These are phyloP conservation scores for Rhea americana DNA, from an alignment of 2,113 vertebrate species.

Conservation along the genomic window DNA sequence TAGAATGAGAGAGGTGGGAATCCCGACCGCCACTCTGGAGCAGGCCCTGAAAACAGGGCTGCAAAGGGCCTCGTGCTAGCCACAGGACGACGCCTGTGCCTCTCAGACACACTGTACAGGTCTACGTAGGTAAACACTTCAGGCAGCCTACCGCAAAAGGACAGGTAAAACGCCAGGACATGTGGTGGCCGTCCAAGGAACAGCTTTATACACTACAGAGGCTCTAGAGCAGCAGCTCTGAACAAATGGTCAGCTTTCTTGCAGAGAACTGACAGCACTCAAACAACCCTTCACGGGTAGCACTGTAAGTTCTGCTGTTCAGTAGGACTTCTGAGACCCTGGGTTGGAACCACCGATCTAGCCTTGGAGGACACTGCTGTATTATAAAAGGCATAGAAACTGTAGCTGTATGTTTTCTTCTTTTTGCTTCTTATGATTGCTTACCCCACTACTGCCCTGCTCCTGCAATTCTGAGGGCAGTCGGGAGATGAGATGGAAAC, in stretches of 20 bases:
- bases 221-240: not conserved
- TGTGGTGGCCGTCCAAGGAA: fast-evolving
- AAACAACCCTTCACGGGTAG: not conserved
- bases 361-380: not conserved
- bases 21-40: not conserved
- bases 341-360: not conserved
- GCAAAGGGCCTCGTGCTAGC: not conserved
- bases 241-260: fast-evolving
- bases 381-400: not conserved
- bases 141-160: not conserved
- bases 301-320: not conserved
- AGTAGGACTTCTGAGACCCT: not conserved
- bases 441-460: not conserved
- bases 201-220: not conserved
- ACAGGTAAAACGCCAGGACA: not conserved
- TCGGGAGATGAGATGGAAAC: fast-evolving
- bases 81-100: not conserved
- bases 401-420: not conserved
- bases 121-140: not conserved
- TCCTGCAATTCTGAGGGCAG: not conserved
- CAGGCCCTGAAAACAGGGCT: fast-evolving
- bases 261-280: not conserved
- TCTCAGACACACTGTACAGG: fast-evolving
- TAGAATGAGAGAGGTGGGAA: not conserved
- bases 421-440: not conserved